Evolutionary conservation across 2,797 vertebrate genomes (phyloP), one percentile per base, ranked within the genome.

Genomic region (Rhodeus uyekii): DNA sequence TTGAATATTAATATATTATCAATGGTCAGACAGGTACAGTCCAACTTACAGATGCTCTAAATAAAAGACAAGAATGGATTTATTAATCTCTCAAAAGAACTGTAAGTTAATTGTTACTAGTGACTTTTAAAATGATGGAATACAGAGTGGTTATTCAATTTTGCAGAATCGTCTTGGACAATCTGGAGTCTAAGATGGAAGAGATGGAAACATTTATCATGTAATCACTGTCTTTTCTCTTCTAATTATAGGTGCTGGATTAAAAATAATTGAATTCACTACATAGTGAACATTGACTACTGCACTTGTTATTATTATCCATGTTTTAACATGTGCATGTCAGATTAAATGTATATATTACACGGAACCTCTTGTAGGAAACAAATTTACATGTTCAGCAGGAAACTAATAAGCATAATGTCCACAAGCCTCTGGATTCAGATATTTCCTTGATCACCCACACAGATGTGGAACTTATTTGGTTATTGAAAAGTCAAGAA

Each of bases 61-160:
- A 44, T 27, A 58, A 36, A 44, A 36, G 19, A 68, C 9, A 13
- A 80, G 38, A 68, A 53, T 86, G 68, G 84, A 50, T 60, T 10
- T 38, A 22, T 38, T 38, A 19, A 13, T 65, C 63, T 34, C 9
- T 4, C 34, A 65, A 38, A 38, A 65, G 63, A 32, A 65, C 38
- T 34, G 34, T 65, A 38, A 65, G 63, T 65, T 9, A 3, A 2
- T 5, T 4, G 3, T 22, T 38, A 65, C 2, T 1, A 38, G 34
- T n/a, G 8, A 38, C 1, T 65, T 65, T n/a, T 12, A 3, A n/a
- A 34, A 32, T 61, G 0, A 61, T 14, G 3, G 27, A 9, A 63
- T 34, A 34, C 29, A 18, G 8, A 2, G 61, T 36, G 8, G 5
- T n/a, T 60, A 3, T 16, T 61, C 0, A 68, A 53, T 53, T 24